Percentiles rank a stretch among this genome's conserved stretches.
These are phyloP conservation scores for Branchipolynoe longqiensis DNA, from an alignment of 2,888 invertebrate genomes.

Conservation along the genomic window DNA sequence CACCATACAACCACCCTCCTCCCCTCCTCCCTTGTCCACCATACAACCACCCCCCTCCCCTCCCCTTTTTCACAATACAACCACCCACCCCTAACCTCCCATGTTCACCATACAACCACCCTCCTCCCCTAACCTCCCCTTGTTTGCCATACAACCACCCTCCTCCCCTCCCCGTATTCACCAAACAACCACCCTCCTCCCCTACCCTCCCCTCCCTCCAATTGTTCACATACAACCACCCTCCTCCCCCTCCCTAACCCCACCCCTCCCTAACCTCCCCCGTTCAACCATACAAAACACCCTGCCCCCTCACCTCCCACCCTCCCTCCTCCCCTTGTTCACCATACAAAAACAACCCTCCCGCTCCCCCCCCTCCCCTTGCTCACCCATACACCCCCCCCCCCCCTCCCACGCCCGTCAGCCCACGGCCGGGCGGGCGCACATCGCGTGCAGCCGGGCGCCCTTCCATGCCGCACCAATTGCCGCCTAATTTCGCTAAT, in stretches of 20 bases:
- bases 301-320: not conserved
- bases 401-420: not conserved
- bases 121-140: not conserved
- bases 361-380: not conserved
- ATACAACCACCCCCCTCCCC: not conserved
- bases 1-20: not conserved
- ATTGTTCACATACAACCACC: too few relatives aligned
- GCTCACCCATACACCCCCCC: not conserved
- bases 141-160: not conserved
- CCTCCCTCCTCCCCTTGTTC: conserved; percentile 5
- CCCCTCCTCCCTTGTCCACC: not conserved
- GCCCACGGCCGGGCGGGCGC: not conserved
- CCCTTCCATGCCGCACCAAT: conserved; percentile 33
- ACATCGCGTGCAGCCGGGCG: conserved; percentile 1
- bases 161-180: not conserved
- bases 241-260: not conserved
- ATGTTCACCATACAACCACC: not conserved
- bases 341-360: not conserved
- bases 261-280: not conserved
- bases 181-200: not conserved
- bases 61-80: too few relatives aligned
- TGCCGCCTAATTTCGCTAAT: conserved; percentile 52
- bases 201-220: not conserved
- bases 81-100: not conserved
- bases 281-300: not conserved